phyloP scores from a whole-genome alignment of 2,113 vertebrate genomes.

The Podocnemis expansa region DNA sequence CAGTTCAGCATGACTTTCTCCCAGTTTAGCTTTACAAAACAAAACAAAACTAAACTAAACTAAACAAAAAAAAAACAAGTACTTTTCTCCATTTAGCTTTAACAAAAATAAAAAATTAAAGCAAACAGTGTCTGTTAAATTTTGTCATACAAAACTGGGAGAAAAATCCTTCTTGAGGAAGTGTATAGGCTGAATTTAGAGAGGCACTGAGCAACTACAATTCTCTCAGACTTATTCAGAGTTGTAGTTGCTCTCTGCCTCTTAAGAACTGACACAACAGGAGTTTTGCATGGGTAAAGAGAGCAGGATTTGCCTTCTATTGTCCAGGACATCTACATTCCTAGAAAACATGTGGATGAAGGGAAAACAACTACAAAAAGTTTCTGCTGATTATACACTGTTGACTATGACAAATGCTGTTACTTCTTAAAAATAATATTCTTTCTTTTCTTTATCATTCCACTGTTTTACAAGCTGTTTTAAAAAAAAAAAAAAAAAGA shows the following conservation, averaged over 20 bases:
- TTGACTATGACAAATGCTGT: background rate
- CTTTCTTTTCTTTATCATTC: background rate
- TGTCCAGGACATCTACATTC: background rate
- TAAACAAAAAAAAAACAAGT: background rate
- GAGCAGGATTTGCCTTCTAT: rapidly evolving
- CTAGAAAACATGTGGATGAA: background rate
- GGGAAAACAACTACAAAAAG: background rate
- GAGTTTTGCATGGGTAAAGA: background rate
- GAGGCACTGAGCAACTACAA: background rate
- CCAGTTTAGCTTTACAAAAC: background rate
- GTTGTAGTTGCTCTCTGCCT: background rate
- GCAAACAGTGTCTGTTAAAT: rapidly evolving
- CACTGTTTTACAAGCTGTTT: background rate
- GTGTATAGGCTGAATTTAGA: background rate
- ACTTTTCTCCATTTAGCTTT: background rate
- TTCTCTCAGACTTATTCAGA: background rate
- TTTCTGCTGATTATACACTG: background rate
- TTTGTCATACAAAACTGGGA: background rate
- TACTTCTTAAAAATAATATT: background rate
- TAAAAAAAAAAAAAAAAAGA: background rate
- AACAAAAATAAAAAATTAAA: background rate
- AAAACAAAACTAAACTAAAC: too few species aligned
- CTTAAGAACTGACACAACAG: background rate
- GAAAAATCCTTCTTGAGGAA: background rate
- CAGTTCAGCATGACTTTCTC: background rate